Percentiles rank a stretch among this genome's conserved stretches.
These are phyloP conservation scores for Tridacna crocea DNA, from an alignment of 2,888 invertebrate species.

Conservation along the genomic window DNA sequence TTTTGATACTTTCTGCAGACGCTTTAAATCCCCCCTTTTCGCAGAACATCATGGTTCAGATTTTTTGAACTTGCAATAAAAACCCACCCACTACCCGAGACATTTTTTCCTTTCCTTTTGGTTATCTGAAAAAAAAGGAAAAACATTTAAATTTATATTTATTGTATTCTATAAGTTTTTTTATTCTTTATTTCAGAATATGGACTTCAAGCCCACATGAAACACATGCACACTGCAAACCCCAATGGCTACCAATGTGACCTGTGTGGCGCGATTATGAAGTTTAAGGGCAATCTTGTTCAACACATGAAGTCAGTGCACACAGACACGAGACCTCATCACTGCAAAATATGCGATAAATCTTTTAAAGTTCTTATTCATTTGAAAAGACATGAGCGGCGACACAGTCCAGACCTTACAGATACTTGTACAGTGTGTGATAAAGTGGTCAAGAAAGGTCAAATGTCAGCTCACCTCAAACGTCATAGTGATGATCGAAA, in stretches of 20 bases:
- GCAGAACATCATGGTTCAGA: too few relatives aligned
- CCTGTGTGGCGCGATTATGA: constrained; percentile 40
- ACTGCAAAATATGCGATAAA: constrained; percentile 35
- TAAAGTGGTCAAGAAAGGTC: constrained; percentile 44
- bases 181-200: constrained; percentile 30
- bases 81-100: not conserved
- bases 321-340: constrained; percentile 28
- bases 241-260: constrained; percentile 36
- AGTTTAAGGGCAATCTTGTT: constrained; percentile 36
- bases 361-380: constrained; percentile 34
- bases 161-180: not conserved
- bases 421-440: constrained; percentile 42
- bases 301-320: constrained; percentile 47
- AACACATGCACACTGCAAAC: constrained; percentile 24
- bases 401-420: constrained; percentile 33
- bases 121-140: not conserved
- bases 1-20: too few relatives aligned
- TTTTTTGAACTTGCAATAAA: not conserved
- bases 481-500: constrained; percentile 31
- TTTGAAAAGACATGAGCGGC: constrained; percentile 31
- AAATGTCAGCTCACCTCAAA: constrained; percentile 34
- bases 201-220: constrained; percentile 18
- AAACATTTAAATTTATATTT: not conserved
- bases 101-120: not conserved
- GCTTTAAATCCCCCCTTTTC: too few relatives aligned